Conservation (phyloP, 2,888 invertebrate species). For the Pseudococcus jackbeardsleyi region DNA sequence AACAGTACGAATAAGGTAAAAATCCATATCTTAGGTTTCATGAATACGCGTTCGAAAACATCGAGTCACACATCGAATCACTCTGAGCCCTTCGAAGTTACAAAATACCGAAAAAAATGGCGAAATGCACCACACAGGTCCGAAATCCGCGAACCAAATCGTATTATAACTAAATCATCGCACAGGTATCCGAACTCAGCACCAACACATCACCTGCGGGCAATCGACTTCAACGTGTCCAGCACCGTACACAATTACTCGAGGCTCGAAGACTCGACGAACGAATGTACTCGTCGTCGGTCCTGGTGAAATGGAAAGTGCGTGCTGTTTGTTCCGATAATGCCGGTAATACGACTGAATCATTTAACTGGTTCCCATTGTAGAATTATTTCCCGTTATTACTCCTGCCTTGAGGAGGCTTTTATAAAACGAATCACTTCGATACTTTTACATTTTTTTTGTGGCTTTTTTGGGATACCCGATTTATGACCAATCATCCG, state of each 20-base stretch:
- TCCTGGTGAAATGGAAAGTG: slow-evolving; percentile 63
- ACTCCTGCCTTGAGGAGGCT: slow-evolving; percentile 52
- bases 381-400: slow-evolving; percentile 63
- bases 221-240: slow-evolving; percentile 43
- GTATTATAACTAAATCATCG: background rate
- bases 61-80: slow-evolving; percentile 52
- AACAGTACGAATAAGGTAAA: slow-evolving; percentile 61
- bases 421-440: slow-evolving; percentile 55
- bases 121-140: background rate
- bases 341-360: slow-evolving; percentile 62
- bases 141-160: background rate
- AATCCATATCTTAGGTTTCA: slow-evolving; percentile 64
- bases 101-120: background rate
- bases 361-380: slow-evolving; percentile 64
- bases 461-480: slow-evolving; percentile 38
- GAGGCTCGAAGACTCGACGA: slow-evolving; percentile 49
- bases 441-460: slow-evolving; percentile 50
- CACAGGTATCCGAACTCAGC: slow-evolving; percentile 9
- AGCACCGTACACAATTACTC: slow-evolving; percentile 43
- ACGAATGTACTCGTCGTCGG: slow-evolving; percentile 45
- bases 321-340: slow-evolving; percentile 57
- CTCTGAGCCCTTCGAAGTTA: background rate
- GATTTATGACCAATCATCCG: slow-evolving; percentile 55
- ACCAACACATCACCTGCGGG: slow-evolving; percentile 44
- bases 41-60: slow-evolving; percentile 61